These are phyloP conservation scores for Limnephilus marmoratus DNA, from an alignment of 2,888 invertebrate species.

Conservation along the genomic window DNA sequence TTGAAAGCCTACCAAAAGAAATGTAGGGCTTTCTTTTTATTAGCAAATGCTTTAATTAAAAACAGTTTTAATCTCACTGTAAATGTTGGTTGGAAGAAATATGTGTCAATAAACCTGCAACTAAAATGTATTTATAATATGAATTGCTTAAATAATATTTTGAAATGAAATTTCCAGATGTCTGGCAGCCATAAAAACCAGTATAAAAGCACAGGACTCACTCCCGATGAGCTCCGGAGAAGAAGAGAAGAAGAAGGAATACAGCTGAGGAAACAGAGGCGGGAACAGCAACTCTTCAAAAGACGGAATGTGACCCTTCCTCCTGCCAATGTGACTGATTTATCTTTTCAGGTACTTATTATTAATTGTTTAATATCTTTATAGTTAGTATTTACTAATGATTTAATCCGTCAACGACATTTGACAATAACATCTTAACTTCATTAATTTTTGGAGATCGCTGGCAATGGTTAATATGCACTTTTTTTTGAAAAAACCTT, in stretches of 20 bases:
- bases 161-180: slow-evolving; percentile 78
- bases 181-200: slow-evolving; percentile 92
- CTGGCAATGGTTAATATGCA: no score
- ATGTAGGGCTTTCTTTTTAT: neutral
- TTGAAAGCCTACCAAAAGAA: neutral
- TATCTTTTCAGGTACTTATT: slow-evolving; percentile 48
- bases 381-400: neutral
- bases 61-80: neutral
- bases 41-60: neutral
- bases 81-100: neutral
- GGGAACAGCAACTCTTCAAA: slow-evolving; percentile 96
- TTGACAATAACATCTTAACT: neutral
- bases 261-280: slow-evolving; percentile 95
- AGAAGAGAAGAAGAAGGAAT: slow-evolving; percentile 97
- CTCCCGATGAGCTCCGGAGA: slow-evolving; percentile 93
- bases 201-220: slow-evolving; percentile 95
- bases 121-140: neutral
- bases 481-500: no score
- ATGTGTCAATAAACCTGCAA: neutral
- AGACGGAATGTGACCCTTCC: slow-evolving; percentile 87
- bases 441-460: no score
- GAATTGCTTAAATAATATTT: neutral
- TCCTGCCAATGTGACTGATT: slow-evolving; percentile 52
- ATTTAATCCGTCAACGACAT: neutral
- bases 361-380: neutral